Conservation (phyloP, 2,113 vertebrate genomes). For the Hypocryptadius cinnamomeus region DNA sequence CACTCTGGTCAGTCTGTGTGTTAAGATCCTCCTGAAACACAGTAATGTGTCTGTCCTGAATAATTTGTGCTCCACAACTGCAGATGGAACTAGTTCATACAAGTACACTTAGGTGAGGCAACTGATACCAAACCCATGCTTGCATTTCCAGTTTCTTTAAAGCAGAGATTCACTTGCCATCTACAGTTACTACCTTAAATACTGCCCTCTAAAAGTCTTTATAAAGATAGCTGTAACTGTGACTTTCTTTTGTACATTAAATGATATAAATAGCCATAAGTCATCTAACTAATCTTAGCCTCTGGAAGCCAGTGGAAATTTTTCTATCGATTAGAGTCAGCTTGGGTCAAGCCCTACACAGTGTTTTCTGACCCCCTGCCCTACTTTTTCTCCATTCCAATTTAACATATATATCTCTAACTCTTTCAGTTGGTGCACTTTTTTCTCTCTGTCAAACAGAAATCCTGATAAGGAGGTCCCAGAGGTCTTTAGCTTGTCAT, state of each 20-base stretch:
- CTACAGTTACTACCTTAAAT: background rate
- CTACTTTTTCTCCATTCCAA: background rate
- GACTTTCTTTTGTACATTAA: conserved; percentile 11
- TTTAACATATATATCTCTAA: background rate
- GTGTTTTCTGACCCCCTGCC: conserved; percentile 26
- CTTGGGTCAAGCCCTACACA: background rate
- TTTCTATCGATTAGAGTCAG: background rate
- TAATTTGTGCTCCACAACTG: background rate
- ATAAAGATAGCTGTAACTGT: background rate
- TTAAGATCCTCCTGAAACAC: background rate
- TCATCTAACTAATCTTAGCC: conserved; percentile 15
- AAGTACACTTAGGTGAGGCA: background rate
- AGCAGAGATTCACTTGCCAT: background rate
- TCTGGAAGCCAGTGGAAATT: conserved; percentile 35
- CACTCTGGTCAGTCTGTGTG: background rate
- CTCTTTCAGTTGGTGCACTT: background rate
- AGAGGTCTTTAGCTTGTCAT: background rate
- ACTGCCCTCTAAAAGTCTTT: background rate
- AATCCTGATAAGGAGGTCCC: conserved; percentile 19
- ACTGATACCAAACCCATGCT: background rate
- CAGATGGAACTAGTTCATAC: background rate
- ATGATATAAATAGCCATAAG: conserved; percentile 25
- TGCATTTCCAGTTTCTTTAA: background rate
- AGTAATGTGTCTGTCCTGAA: background rate
- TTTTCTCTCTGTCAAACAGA: background rate